These are phyloP conservation scores for Dioctria linearis DNA, from an alignment of 2,888 invertebrate genomes.

Conservation along the genomic window DNA sequence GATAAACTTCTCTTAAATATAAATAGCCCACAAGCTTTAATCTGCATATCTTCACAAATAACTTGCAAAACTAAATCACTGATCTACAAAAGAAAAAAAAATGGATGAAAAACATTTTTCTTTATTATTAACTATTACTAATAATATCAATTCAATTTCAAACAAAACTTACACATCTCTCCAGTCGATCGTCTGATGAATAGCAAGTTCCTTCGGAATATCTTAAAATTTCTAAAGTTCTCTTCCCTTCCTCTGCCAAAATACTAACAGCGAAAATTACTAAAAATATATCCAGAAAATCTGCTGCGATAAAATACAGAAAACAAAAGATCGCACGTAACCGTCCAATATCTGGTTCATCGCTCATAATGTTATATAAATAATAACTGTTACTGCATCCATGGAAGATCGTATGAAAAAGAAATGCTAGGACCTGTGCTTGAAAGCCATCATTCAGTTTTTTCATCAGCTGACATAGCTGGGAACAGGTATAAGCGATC, in stretches of 20 bases:
- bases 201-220: background rate
- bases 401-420: background rate
- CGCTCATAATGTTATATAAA: background rate
- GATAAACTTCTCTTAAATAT: background rate
- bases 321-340: background rate
- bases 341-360: no score
- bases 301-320: background rate
- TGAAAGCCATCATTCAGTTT: background rate
- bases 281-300: slow-evolving; percentile 8
- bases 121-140: background rate
- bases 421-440: background rate
- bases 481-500: background rate
- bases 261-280: background rate
- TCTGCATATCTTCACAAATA: background rate
- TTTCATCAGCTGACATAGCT: background rate
- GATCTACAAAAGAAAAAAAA: background rate
- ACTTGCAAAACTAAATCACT: background rate
- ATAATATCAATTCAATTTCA: no score
- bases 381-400: background rate
- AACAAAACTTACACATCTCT: background rate
- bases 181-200: background rate
- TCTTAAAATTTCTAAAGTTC: background rate
- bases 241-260: background rate
- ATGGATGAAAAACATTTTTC: background rate
- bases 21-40: background rate